Base-by-base conservation (phyloP, 2,113 vertebrate species). In the Microtus richardsoni region DNA sequence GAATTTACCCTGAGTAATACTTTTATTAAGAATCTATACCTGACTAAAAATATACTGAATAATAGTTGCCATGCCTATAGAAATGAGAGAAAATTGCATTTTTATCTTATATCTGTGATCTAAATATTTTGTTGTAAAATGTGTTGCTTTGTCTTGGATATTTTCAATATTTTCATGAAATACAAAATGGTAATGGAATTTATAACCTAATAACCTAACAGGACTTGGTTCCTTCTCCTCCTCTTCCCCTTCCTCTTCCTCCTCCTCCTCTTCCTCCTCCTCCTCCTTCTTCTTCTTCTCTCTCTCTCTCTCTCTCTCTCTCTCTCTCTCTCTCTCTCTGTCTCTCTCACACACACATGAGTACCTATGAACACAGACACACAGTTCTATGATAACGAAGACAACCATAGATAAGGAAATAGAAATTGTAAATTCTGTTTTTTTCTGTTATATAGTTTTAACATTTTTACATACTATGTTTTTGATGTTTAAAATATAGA, bases 21-120 rank as follows among this genome's bases (percentile, higher is more conserved):
- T 89, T 89, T 97, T 52, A 75, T 95, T 91, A 89, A 94, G 19
- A 12, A 10, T 97, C 10, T 77, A 39, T 5, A 80, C 6, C 19
- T 87, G 78, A 89, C 11, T 87, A 54, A 89, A 92, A 75, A n/a
- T 5, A 0, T 44, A 88, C 64, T 78, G 13, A 94, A 49, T 12
- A 54, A 79, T 93, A 74, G 44, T 89, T 92, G 58, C 4, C 39
- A 62, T 89, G 14, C 75, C 7, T 14, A 89, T 68, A 79, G 3
- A 93, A 49, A 79, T n/a, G 44, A 79, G 33, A 28, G 47, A 44
- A 70, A 84, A 80, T 22, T 21, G 21, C 30, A 36, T 4, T 88
- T 92, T 71, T 52, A 7, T 74, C 30, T 82, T 3, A 19, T 24
- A 39, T 66, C 75, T 89, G 11, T 79, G n/a, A 36, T 2, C 17